A percentile compares a stretch with the other conserved stretches of the same genome.
Evolutionary conservation across 1,140 invertebrate genomes (phyloP).

Genomic region (Thaumetopoea pityocampa): DNA sequence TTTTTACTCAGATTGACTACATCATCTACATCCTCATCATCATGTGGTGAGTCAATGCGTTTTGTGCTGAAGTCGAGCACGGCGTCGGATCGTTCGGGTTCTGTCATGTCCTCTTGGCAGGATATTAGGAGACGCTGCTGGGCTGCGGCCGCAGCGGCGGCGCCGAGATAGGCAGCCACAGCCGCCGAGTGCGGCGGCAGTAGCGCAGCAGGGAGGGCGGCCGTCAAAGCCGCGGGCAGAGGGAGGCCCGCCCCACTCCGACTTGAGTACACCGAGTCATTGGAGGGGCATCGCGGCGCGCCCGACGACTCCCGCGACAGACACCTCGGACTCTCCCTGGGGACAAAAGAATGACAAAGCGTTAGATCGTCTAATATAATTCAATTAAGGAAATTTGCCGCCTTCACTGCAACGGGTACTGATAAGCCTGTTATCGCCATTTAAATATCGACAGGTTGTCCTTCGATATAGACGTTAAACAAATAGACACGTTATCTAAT

Average conservation of each 20-base stretch:
- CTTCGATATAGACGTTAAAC: too few relatives aligned
- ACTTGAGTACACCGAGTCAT: slow-evolving; percentile 82
- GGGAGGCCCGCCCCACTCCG: slow-evolving; percentile 77
- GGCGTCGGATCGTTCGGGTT: slow-evolving; percentile 73
- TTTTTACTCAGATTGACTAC: slow-evolving; percentile 83
- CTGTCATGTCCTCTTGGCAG: slow-evolving; percentile 80
- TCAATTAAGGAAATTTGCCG: slow-evolving; percentile 16
- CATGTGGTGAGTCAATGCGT: slow-evolving; percentile 74
- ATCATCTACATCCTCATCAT: slow-evolving; percentile 77
- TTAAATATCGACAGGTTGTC: slow-evolving; percentile 17
- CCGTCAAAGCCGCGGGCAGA: slow-evolving; percentile 69
- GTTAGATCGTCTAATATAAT: slow-evolving; percentile 19
- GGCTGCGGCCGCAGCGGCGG: slow-evolving; percentile 79
- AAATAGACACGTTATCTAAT: slow-evolving; percentile 25
- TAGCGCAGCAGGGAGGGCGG: slow-evolving; percentile 78
- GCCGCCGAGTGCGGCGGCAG: slow-evolving; percentile 86
- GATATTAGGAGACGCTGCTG: slow-evolving; percentile 87
- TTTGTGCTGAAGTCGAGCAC: slow-evolving; percentile 88
- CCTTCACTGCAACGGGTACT: background rate
- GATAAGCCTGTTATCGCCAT: slow-evolving; percentile 20
- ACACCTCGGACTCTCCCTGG: slow-evolving; percentile 88
- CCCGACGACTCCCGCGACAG: slow-evolving; percentile 86
- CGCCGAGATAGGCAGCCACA: slow-evolving; percentile 85
- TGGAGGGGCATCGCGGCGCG: slow-evolving; percentile 80
- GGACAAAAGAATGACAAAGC: slow-evolving; percentile 63